These are phyloP conservation scores for Eulemur rufifrons DNA, from an alignment of 2,113 vertebrate species.

Conservation along the genomic window DNA sequence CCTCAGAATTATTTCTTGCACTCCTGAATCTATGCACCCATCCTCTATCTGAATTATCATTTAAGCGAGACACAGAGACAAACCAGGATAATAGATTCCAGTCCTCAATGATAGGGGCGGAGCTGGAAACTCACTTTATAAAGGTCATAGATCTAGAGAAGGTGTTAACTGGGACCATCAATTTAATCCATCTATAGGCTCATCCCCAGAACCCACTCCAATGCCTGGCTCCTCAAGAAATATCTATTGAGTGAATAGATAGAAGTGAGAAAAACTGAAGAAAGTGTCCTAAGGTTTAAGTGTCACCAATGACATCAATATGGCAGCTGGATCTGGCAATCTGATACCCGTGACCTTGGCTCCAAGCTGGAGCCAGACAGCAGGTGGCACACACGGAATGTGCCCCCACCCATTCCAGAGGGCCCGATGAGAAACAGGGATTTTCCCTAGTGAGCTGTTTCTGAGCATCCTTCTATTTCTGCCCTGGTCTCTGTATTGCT, in stretches of 20 bases:
- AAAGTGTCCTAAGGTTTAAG: not conserved
- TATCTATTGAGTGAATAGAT: not conserved
- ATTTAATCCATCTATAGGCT: not conserved
- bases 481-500: not conserved
- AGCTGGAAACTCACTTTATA: not conserved
- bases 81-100: not conserved
- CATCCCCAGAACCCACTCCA: not conserved
- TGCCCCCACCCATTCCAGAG: too few relatives aligned
- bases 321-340: not conserved
- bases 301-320: not conserved
- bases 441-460: not conserved
- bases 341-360: not conserved
- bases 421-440: not conserved
- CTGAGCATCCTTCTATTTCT: not conserved
- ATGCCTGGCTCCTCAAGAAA: not conserved
- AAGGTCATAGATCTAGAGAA: not conserved
- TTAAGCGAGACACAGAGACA: not conserved
- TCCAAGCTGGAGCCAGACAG: not conserved
- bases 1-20: not conserved
- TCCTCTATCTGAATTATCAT: not conserved
- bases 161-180: not conserved
- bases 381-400: not conserved
- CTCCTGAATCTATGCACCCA: rapidly evolving
- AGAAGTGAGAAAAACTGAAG: not conserved
- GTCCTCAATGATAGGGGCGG: not conserved